Evolutionary conservation across 2,888 invertebrate genomes (phyloP).

Genomic region (Electrophaes corylata): DNA sequence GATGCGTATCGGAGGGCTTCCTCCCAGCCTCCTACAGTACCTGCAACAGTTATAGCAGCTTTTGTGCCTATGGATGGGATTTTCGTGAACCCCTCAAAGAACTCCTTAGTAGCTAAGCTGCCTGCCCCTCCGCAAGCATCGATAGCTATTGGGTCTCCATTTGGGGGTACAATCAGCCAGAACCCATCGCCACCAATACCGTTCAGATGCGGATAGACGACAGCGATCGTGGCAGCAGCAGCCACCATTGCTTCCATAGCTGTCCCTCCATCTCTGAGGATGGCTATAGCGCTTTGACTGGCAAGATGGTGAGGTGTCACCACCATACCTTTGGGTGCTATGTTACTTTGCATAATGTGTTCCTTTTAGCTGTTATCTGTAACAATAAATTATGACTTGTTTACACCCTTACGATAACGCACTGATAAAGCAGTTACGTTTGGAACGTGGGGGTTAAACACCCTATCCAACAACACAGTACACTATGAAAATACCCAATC

Average conservation of each 20-base stretch:
- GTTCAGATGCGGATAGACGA: slow-evolving; percentile 76
- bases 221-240: slow-evolving; percentile 73
- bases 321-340: slow-evolving; percentile 67
- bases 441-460: background rate
- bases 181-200: slow-evolving; percentile 74
- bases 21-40: slow-evolving; percentile 74
- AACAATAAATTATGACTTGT: slow-evolving; percentile 9
- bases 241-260: slow-evolving; percentile 75
- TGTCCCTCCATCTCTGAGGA: slow-evolving; percentile 71
- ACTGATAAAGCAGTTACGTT: background rate
- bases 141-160: slow-evolving; percentile 66
- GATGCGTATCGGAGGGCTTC: slow-evolving; percentile 70
- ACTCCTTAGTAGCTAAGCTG: slow-evolving; percentile 62
- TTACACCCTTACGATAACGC: background rate
- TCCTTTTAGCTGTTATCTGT: slow-evolving; percentile 1
- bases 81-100: slow-evolving; percentile 51
- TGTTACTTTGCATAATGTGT: slow-evolving; percentile 54
- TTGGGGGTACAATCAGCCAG: slow-evolving; percentile 74
- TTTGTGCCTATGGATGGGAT: slow-evolving; percentile 68
- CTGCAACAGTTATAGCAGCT: slow-evolving; percentile 70
- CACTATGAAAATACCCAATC: slow-evolving; percentile 23
- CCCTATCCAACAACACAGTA: slow-evolving; percentile 3
- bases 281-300: slow-evolving; percentile 67
- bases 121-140: slow-evolving; percentile 74
- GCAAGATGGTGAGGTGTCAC: slow-evolving; percentile 76